A percentile compares a stretch with the other conserved stretches of the same genome.
phyloP scores from a whole-genome alignment of 2,113 vertebrate genomes.

The Menidia beryllina region DNA sequence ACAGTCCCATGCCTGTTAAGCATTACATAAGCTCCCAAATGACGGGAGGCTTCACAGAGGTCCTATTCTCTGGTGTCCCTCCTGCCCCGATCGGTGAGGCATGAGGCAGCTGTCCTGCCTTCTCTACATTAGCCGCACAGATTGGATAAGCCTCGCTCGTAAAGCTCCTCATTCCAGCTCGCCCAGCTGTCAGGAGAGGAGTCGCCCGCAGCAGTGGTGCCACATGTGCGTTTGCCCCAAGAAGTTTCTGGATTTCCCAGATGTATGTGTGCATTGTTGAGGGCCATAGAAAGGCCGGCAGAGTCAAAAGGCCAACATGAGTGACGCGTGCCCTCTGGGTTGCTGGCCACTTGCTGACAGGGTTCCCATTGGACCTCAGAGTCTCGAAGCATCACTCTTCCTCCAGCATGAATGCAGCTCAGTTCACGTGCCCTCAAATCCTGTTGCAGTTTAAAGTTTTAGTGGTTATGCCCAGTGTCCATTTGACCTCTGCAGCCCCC shows the following conservation, averaged over 20 bases:
- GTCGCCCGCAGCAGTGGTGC: slow-evolving; percentile 57
- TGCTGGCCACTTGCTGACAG: slow-evolving; percentile 48
- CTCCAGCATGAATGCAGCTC: slow-evolving; percentile 34
- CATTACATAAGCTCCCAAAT: slow-evolving; percentile 62
- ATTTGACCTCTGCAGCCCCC: slow-evolving; percentile 41
- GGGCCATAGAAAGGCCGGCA: slow-evolving; percentile 24
- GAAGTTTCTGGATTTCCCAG: slow-evolving; percentile 49
- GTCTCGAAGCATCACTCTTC: slow-evolving; percentile 7
- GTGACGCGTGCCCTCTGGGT: slow-evolving; percentile 50
- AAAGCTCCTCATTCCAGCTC: slow-evolving; percentile 49
- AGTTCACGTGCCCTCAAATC: slow-evolving; percentile 34
- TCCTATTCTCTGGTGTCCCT: slow-evolving; percentile 60
- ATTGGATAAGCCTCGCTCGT: slow-evolving; percentile 65
- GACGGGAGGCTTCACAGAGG: slow-evolving; percentile 63
- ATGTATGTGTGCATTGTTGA: slow-evolving; percentile 70
- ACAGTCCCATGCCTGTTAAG: slow-evolving; percentile 42
- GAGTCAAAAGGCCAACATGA: slow-evolving; percentile 52
- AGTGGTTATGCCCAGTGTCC: slow-evolving; percentile 19
- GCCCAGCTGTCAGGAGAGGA: slow-evolving; percentile 67
- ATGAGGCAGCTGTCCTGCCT: slow-evolving; percentile 74
- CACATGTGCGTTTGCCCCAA: slow-evolving; percentile 66
- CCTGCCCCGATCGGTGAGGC: slow-evolving; percentile 35
- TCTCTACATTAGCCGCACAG: slow-evolving; percentile 62
- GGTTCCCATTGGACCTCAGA: slow-evolving; percentile 19
- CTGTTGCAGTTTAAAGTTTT: slow-evolving; percentile 25